Conservation (phyloP, 2,113 vertebrate genomes). For the Spilogale gracilis region DNA sequence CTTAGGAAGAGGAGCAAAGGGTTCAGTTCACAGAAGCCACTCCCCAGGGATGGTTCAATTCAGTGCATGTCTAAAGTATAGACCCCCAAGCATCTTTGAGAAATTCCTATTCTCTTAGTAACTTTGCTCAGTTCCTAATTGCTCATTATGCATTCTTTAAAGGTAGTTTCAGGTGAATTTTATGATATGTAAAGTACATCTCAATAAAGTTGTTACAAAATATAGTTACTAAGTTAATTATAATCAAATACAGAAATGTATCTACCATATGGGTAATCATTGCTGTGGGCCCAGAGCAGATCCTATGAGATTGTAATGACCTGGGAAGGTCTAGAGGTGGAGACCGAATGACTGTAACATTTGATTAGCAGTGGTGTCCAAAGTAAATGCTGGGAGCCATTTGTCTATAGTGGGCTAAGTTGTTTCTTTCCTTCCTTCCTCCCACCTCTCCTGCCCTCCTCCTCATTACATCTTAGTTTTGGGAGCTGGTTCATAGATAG, state of each 20-base stretch:
- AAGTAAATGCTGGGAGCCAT: background rate
- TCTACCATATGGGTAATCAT: background rate
- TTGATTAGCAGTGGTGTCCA: background rate
- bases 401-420: background rate
- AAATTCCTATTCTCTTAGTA: background rate
- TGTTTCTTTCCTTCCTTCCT: background rate
- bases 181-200: background rate
- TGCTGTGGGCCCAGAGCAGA: background rate
- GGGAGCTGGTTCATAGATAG: background rate
- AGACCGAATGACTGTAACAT: background rate
- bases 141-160: background rate
- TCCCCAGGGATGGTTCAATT: background rate
- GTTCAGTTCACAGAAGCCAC: background rate
- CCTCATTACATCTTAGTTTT: background rate
- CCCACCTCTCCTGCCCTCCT: no score
- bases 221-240: slow-evolving; percentile 44
- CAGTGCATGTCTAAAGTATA: background rate
- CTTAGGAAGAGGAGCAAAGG: background rate
- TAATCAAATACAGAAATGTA: background rate
- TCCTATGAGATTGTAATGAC: background rate
- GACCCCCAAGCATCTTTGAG: background rate
- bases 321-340: background rate
- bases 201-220: slow-evolving; percentile 54
- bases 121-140: background rate
- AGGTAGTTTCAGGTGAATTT: slow-evolving; percentile 30